phyloP scores from a whole-genome alignment of 2,888 invertebrate genomes.

The Lithophane ornitopus region DNA sequence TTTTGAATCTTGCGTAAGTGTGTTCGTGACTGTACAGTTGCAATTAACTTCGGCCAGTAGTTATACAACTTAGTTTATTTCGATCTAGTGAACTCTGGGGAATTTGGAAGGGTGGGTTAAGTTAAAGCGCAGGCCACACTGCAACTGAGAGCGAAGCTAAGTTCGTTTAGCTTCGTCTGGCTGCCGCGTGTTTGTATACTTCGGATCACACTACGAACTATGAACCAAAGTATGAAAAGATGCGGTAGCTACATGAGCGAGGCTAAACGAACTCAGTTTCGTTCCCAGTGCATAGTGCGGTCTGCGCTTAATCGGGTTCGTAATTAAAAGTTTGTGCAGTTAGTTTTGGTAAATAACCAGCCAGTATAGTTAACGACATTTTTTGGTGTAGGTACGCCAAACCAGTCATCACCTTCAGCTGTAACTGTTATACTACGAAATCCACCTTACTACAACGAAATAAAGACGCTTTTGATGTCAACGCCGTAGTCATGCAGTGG shows the following conservation, averaged over 20 bases:
- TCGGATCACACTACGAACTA: no score
- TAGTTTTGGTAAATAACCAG: not conserved
- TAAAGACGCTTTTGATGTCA: not conserved
- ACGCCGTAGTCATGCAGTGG: not conserved
- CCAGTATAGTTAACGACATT: not conserved
- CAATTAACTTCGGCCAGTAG: not conserved
- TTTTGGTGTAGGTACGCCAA: not conserved
- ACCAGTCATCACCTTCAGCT: not conserved
- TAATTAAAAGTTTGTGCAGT: not conserved
- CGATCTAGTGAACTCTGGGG: not conserved
- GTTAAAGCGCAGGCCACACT: not conserved
- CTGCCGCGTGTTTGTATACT: no score
- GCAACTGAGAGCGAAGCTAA: no score
- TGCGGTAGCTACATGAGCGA: no score
- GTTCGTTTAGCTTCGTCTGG: no score
- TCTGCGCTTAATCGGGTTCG: not conserved
- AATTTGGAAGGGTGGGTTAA: not conserved
- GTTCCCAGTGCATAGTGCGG: no score
- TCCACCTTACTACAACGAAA: no score
- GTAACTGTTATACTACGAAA: not conserved
- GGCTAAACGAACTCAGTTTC: no score
- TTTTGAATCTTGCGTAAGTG: not conserved
- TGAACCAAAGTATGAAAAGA: no score
- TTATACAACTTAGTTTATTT: slow-evolving; percentile 11
- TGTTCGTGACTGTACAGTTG: slow-evolving; percentile 3